These are phyloP conservation scores for Rhabdophis nuchalis DNA, from an alignment of 2,797 vertebrate species.

Conservation along the genomic window DNA sequence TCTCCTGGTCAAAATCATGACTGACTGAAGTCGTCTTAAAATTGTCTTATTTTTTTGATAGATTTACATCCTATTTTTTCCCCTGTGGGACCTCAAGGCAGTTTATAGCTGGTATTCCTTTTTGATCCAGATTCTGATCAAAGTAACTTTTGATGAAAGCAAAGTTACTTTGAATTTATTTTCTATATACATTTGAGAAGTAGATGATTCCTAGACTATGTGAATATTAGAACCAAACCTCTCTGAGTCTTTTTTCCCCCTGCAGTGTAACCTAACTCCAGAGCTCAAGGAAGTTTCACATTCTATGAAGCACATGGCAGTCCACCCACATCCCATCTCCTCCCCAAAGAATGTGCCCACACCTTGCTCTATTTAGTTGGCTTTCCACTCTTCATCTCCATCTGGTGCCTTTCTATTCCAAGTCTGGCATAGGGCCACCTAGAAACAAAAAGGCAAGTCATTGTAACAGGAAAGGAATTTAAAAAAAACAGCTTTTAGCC, in stretches of 20 bases:
- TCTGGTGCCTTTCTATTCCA: slow-evolving; percentile 31
- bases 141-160: neutral
- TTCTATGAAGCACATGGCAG: neutral
- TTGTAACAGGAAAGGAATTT: neutral
- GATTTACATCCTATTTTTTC: neutral
- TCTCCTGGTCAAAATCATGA: neutral
- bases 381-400: slow-evolving; percentile 19
- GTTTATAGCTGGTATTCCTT: neutral
- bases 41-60: neutral
- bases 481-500: slow-evolving; percentile 13
- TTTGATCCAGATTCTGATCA: neutral
- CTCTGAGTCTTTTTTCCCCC: fast-evolving
- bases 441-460: slow-evolving; percentile 31
- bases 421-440: slow-evolving; percentile 36
- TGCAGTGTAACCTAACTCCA: neutral
- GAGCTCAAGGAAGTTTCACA: neutral
- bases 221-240: neutral
- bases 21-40: neutral
- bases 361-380: slow-evolving; percentile 1
- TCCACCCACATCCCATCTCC: slow-evolving; percentile 29
- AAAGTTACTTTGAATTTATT: neutral
- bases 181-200: slow-evolving; percentile 6
- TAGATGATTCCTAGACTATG: neutral
- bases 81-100: neutral
- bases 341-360: slow-evolving; percentile 22